Percentiles rank a stretch among this genome's conserved stretches.
Evolutionary conservation across 2,797 vertebrate species (phyloP).

Genomic region (Botia almorhae): DNA sequence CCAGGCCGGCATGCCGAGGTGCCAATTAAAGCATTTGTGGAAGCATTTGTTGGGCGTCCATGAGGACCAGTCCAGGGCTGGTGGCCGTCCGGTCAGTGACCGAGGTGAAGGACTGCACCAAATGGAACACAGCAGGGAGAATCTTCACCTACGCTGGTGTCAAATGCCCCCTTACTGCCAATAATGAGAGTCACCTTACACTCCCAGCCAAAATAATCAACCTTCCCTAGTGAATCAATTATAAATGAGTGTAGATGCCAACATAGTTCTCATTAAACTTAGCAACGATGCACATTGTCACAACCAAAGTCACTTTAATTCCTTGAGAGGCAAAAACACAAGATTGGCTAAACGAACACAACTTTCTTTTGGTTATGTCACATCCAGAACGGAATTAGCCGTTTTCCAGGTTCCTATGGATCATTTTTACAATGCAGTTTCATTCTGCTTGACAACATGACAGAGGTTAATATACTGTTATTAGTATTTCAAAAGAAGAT

Average conservation of each 20-base stretch:
- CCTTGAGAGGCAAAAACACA: neutral
- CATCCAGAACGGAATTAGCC: neutral
- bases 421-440: too few relatives aligned
- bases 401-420: neutral
- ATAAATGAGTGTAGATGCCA: constrained; percentile 35
- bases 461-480: too few relatives aligned
- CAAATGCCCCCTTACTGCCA: constrained; percentile 74
- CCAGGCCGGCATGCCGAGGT: constrained; percentile 81
- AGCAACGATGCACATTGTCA: neutral
- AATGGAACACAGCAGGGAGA: constrained; percentile 70
- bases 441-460: too few relatives aligned
- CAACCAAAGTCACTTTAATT: neutral
- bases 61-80: constrained; percentile 65
- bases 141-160: constrained; percentile 75
- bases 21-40: constrained; percentile 84
- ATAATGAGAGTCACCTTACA: constrained; percentile 51
- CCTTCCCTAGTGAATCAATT: constrained; percentile 50
- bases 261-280: constrained; percentile 14
- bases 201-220: constrained; percentile 59
- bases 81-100: constrained; percentile 60
- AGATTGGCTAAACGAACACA: too few relatives aligned
- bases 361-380: too few relatives aligned
- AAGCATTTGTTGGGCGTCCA: constrained; percentile 74
- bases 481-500: too few relatives aligned
- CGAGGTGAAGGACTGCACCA: constrained; percentile 63